phyloP scores from a whole-genome alignment of 2,888 invertebrate genomes.

The Deilephila elpenor region DNA sequence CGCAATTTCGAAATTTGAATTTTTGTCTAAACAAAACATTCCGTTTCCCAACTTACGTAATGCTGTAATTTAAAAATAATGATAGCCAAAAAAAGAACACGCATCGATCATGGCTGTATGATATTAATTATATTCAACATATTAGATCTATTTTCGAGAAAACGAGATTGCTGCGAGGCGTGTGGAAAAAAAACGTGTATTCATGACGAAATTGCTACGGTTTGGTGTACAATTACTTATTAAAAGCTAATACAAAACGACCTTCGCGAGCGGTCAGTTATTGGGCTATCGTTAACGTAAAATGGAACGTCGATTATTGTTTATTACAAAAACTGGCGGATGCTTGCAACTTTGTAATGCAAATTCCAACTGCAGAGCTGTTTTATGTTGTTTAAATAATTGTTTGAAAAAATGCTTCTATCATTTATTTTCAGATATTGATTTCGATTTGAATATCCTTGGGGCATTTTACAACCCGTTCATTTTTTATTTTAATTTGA shows the following conservation, averaged over 20 bases:
- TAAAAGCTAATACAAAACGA: conserved; percentile 75
- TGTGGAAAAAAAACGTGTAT: conserved; percentile 71
- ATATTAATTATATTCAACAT: conserved; percentile 83
- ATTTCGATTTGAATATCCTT: too few relatives aligned
- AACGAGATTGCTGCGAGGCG: conserved; percentile 78
- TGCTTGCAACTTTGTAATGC: not conserved
- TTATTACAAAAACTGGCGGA: conserved; percentile 5
- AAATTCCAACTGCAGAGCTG: not conserved
- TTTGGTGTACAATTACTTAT: conserved; percentile 80
- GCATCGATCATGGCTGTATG: conserved; percentile 79
- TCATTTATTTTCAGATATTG: too few relatives aligned
- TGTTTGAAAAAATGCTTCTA: not conserved
- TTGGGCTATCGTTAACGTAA: conserved; percentile 54
- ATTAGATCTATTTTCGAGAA: conserved; percentile 83
- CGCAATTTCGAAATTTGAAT: conserved; percentile 63
- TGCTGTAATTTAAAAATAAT: conserved; percentile 80
- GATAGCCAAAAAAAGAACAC: conserved; percentile 68
- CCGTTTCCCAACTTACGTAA: conserved; percentile 79
- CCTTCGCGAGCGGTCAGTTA: conserved; percentile 64
- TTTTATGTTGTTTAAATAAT: not conserved
- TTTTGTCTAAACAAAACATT: conserved; percentile 72
- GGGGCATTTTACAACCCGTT: too few relatives aligned
- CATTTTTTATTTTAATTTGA: too few relatives aligned
- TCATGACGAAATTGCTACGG: conserved; percentile 79
- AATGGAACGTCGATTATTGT: conserved; percentile 48